These are phyloP conservation scores for Tribolium madens DNA, from an alignment of 1,140 invertebrate species.

Conservation along the genomic window DNA sequence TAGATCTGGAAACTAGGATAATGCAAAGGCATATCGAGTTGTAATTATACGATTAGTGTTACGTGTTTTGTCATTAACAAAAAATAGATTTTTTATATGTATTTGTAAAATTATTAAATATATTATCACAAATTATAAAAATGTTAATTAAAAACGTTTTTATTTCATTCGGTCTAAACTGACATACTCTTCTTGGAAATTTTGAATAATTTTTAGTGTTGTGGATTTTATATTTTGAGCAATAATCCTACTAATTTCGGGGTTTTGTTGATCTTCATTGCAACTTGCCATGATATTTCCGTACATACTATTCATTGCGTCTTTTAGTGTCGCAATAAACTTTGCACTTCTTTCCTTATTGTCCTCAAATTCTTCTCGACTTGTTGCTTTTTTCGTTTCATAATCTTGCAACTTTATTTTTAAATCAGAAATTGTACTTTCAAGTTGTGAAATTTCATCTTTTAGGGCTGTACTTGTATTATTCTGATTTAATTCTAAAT, in stretches of 20 bases:
- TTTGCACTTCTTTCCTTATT: conserved; percentile 32
- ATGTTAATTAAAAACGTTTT: neutral
- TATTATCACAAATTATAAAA: conserved; percentile 3
- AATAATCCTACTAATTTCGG: conserved; percentile 42
- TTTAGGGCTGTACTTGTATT: neutral
- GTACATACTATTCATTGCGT: conserved; percentile 51
- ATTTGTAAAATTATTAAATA: conserved; percentile 35
- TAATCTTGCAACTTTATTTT: conserved; percentile 36
- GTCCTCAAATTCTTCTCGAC: neutral
- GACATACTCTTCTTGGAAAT: conserved; percentile 31
- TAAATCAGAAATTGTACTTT: conserved; percentile 37
- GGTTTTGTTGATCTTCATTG: conserved; percentile 25
- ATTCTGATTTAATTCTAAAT: neutral
- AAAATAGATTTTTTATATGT: neutral
- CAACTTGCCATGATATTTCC: conserved; percentile 43
- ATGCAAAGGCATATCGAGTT: conserved; percentile 80
- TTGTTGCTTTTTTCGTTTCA: conserved; percentile 5
- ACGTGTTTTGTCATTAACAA: neutral
- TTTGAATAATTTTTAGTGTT: conserved; percentile 48
- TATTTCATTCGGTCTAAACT: no score
- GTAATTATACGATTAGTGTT: conserved; percentile 63
- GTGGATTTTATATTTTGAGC: conserved; percentile 48
- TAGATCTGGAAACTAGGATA: conserved; percentile 83
- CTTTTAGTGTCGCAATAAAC: conserved; percentile 42
- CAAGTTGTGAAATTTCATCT: neutral